Percentiles rank a stretch among this genome's conserved stretches.
phyloP scores from a whole-genome alignment of 1,140 invertebrate species.

The Lucilia cuprina region DNA sequence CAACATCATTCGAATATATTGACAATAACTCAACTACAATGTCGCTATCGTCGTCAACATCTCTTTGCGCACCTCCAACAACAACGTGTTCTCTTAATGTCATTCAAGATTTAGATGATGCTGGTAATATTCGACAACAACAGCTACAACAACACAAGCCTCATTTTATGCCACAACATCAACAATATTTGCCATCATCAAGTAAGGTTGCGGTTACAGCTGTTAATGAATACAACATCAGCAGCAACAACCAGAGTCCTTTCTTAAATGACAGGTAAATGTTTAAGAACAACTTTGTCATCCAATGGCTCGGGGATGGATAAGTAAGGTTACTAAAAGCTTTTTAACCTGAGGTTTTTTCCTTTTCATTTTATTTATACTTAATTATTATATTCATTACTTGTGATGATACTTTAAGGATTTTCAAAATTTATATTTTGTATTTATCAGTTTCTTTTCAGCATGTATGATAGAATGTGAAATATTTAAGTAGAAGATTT shows the following conservation, averaged over 20 bases:
- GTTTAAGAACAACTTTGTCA: background rate
- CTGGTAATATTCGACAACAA: background rate
- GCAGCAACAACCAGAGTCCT: background rate
- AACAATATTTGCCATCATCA: background rate
- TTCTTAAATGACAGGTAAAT: background rate
- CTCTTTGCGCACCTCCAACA: background rate
- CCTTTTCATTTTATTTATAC: background rate
- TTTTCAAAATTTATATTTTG: background rate
- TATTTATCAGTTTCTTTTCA: background rate
- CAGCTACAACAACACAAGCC: background rate
- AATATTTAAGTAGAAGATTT: no score
- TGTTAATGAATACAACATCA: slow-evolving; percentile 1
- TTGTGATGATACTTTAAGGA: background rate
- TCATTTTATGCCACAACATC: background rate
- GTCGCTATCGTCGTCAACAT: background rate
- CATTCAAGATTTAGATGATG: background rate
- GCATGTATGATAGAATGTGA: background rate
- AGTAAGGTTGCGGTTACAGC: background rate
- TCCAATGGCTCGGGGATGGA: no score
- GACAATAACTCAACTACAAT: background rate
- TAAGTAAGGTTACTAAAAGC: background rate
- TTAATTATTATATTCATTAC: background rate
- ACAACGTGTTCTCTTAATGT: background rate
- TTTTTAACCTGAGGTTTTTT: background rate
- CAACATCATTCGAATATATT: background rate